Conservation (phyloP, 2,888 invertebrate genomes). For the Eurytoma californica region DNA sequence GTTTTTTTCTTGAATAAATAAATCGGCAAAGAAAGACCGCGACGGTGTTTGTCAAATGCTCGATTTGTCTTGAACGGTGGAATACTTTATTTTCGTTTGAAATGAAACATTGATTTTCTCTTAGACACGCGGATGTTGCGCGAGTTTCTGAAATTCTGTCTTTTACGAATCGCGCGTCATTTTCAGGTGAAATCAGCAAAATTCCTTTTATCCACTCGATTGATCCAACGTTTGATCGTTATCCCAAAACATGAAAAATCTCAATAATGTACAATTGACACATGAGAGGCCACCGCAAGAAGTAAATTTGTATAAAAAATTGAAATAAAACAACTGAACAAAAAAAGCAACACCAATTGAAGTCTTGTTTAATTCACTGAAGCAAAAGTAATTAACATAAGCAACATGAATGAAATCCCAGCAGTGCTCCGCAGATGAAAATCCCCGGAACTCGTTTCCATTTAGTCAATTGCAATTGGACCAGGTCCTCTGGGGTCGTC, state of each 20-base stretch:
- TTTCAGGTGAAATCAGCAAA: not conserved
- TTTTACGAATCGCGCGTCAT: not conserved
- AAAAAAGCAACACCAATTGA: slow-evolving; percentile 2
- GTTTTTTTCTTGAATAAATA: too few relatives aligned
- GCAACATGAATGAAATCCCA: too few relatives aligned
- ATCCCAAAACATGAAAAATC: not conserved
- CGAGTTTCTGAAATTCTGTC: not conserved
- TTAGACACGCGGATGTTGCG: not conserved
- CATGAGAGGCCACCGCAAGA: too few relatives aligned
- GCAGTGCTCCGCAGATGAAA: too few relatives aligned
- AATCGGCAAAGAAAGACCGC: too few relatives aligned
- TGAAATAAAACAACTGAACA: slow-evolving; percentile 16
- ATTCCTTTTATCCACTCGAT: not conserved
- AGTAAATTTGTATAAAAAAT: slow-evolving; percentile 26
- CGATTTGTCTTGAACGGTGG: too few relatives aligned
- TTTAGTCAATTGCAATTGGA: not conserved
- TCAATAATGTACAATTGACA: not conserved
- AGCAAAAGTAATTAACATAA: too few relatives aligned
- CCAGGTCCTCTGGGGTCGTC: not conserved
- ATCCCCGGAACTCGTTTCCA: not conserved
- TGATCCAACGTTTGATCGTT: not conserved
- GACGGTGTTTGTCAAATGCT: too few relatives aligned
- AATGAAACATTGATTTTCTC: too few relatives aligned
- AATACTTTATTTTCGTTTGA: too few relatives aligned
- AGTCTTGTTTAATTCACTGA: not conserved